A percentile compares a stretch with the other conserved stretches of the same genome.
Evolutionary conservation across 2,797 vertebrate genomes (phyloP).

Genomic region (Onychomys arenicola): DNA sequence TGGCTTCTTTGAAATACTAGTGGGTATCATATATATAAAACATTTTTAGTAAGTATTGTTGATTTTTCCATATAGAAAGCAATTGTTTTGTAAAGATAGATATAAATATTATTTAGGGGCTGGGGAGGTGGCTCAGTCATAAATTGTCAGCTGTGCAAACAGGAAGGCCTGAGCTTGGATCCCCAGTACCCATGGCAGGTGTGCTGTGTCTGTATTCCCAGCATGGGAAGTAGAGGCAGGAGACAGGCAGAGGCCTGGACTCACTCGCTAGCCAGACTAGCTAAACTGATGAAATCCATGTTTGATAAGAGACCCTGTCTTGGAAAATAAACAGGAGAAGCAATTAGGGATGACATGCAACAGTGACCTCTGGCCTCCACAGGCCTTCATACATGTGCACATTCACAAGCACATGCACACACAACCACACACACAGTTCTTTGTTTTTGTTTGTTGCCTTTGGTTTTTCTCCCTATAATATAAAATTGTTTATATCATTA

Average conservation of each 20-base stretch:
- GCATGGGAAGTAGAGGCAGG: neutral
- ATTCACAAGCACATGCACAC: too few relatives aligned
- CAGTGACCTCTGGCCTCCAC: neutral
- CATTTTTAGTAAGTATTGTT: neutral
- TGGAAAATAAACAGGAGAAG: neutral
- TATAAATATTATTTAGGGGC: neutral
- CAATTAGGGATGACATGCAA: neutral
- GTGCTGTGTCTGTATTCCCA: neutral
- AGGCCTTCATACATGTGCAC: too few relatives aligned
- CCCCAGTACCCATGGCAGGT: neutral
- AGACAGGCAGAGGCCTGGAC: neutral
- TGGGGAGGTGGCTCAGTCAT: neutral
- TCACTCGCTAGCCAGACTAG: neutral
- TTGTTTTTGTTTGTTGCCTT: neutral
- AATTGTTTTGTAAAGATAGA: neutral
- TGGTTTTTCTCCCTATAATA: neutral
- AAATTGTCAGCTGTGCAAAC: neutral
- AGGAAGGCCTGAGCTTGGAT: neutral
- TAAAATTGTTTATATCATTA: neutral
- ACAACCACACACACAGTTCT: neutral
- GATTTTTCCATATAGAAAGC: neutral
- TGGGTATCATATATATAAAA: neutral
- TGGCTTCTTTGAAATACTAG: neutral
- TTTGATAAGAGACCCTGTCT: neutral
- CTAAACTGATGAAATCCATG: neutral